Base-by-base conservation (phyloP, 2,888 invertebrate species). In the Leuctra nigra region DNA sequence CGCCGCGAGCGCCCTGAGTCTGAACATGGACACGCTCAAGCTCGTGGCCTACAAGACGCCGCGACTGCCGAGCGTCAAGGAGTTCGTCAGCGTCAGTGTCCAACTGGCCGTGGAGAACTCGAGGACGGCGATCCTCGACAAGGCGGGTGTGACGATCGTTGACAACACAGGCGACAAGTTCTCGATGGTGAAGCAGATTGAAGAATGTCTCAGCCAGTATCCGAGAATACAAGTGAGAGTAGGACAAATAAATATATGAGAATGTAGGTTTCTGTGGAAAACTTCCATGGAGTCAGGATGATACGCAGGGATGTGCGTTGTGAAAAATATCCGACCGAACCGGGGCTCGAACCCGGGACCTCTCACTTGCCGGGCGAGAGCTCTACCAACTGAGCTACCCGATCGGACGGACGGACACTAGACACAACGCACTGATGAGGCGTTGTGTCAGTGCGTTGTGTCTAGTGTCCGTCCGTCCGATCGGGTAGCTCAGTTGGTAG, bases 61-160 rank as follows among this genome's bases (percentile, higher is more conserved):
- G 16, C 33, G 18, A 18, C 20, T 50, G 14, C 35, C 33, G 50
- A 50, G 50, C 22, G n/a, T 35, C 3, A 33, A 50, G 36, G 50
- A 50, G 1, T 50, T 50, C 18, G 33, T 50, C 18, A 35, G 35
- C 33, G n/a, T 50, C 16, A 16, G 35, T 13, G 33, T 50, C 1
- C 35, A 35, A 14, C 18, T 50, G 16, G 50, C 50, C 16, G 50
- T 50, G 11, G 29, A 29, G 22, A 50, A 33, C 20, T 50, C 50
- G 4, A 29, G 7, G 22, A 2, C 4, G n/a, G 22, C 33, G n/a
- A 20, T 33, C 50, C 16, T 22, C 18, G 20, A 33, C 33, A 35
- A 50, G 4, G 16, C 11, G 11, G 35, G 7, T 35, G 33, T 50
- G 7, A 50, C 35, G 13, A 35, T 50, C 16, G 18, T 50, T 29